phyloP scores from a whole-genome alignment of 2,797 vertebrate species.

The Ceryle rudis region DNA sequence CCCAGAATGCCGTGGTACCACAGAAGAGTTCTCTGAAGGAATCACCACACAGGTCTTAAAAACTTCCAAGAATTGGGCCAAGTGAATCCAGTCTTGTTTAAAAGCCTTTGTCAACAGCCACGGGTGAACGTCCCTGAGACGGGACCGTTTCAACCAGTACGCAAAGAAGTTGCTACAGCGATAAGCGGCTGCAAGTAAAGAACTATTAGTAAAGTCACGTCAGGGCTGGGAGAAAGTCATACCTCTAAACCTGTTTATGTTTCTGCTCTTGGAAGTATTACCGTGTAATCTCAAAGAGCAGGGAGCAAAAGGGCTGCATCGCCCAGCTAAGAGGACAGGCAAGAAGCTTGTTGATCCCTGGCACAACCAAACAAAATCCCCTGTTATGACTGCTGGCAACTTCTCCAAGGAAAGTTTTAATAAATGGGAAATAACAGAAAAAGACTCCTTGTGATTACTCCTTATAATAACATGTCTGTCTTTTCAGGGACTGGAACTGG shows the following conservation, averaged over 20 bases:
- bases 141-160: background rate
- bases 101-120: background rate
- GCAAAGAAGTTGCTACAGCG: background rate
- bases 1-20: background rate
- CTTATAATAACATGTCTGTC: background rate
- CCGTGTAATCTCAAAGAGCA: background rate
- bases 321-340: background rate
- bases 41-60: background rate
- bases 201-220: background rate
- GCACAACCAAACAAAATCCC: background rate
- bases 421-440: background rate
- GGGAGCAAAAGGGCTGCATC: background rate
- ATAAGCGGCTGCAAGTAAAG: background rate
- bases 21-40: background rate
- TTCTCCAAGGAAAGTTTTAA: background rate
- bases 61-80: background rate
- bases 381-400: background rate
- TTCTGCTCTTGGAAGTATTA: background rate
- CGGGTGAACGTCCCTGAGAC: accelerated
- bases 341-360: background rate
- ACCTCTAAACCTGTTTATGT: background rate
- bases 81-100: background rate
- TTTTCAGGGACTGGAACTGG: background rate
- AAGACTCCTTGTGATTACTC: background rate
- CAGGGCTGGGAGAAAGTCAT: background rate